Evolutionary conservation across 2,888 invertebrate genomes (phyloP).

Genomic region (Zootermopsis nevadensis): DNA sequence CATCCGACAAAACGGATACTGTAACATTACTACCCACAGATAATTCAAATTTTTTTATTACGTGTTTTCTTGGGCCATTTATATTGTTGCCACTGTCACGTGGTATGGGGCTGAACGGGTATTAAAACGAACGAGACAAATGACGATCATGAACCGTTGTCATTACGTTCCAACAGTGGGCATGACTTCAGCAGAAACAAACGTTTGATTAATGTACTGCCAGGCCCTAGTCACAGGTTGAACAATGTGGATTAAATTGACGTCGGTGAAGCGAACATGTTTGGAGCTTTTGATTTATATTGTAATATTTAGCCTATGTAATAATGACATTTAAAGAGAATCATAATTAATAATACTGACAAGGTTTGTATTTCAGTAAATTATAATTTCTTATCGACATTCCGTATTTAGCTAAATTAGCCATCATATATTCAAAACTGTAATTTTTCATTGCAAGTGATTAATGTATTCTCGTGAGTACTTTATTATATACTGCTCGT

Average conservation of each 20-base stretch:
- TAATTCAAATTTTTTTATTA: conserved; percentile 6
- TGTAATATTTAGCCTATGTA: neutral
- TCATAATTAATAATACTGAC: neutral
- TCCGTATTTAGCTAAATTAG: neutral
- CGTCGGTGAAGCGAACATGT: neutral
- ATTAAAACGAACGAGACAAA: conserved; percentile 9
- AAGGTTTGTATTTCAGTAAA: neutral
- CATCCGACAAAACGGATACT: neutral
- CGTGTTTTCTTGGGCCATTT: neutral
- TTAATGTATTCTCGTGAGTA: neutral
- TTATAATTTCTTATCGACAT: neutral
- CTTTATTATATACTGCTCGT: too few relatives aligned
- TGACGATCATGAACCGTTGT: conserved; percentile 25
- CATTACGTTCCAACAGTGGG: neutral
- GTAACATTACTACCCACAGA: neutral
- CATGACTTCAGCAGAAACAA: neutral
- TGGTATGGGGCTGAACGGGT: neutral
- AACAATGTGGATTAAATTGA: conserved; percentile 3
- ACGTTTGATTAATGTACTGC: neutral
- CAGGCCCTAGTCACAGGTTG: neutral
- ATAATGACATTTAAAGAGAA: neutral
- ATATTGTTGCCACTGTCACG: conserved; percentile 4
- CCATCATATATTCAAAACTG: neutral
- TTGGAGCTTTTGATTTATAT: neutral
- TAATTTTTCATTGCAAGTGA: neutral